Evolutionary conservation across 2,797 vertebrate species (phyloP), one percentile per base, ranked within the genome.

Genomic region (Okamejei kenojei): DNA sequence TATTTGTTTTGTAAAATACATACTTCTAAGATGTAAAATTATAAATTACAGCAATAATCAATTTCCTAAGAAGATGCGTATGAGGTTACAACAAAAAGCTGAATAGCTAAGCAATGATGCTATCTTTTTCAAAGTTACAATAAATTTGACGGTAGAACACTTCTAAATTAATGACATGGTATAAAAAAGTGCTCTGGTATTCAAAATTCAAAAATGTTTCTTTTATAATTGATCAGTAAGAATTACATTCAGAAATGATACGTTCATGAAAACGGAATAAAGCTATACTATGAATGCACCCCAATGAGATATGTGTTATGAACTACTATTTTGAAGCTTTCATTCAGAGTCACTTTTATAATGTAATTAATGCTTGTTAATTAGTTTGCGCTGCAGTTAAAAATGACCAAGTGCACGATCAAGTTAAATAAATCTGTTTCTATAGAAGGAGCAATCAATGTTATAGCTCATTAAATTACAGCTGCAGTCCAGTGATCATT

Each of bases 341-440:
- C 71, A 74, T 54, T 76, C 38, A 29, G 80, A 35, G 68, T 92
- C 73, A 92, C 71, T 92, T 92, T 76, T 76, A 93, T 78, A 58
- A 94, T 90, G 93, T 94, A 94, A 94, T 93, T 92, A 54, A 92
- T 94, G 94, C 91, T 94, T 93, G 94, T 93, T 95, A 93, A 94
- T 45, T 93, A 93, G 88, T 93, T 86, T 29, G 38, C 93, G 93
- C 93, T 93, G 93, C 74, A 93, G 93, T 90, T 90, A 93, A 93
- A 91, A 94, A 93, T 63, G 82, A 93, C 15, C 79, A 94, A 94
- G 21, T 84, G 54, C 76, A 93, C 93, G 65, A 94, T 90, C 92
- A 93, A 95, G 94, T 74, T 93, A 93, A 93, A 15, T 93, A 58
- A 63, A 93, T 93, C 94, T 88, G 93, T 94, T 93, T 90, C 26